A percentile compares a stretch with the other conserved stretches of the same genome.
These are phyloP conservation scores for Drosophila merina DNA, from an alignment of 2,888 invertebrate species.

Conservation along the genomic window DNA sequence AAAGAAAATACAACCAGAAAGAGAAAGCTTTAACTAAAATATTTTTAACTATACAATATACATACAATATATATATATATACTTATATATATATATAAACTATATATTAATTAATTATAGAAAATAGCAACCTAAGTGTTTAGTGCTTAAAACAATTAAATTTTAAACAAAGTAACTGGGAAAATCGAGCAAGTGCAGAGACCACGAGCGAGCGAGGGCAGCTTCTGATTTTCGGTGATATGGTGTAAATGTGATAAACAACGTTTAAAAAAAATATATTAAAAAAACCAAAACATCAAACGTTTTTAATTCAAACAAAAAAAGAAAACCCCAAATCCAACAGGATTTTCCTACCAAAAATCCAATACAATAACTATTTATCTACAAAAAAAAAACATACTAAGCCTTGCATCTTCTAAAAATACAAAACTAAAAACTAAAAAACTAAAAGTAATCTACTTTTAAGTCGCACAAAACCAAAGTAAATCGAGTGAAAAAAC, in stretches of 20 bases:
- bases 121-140: constrained; percentile 45
- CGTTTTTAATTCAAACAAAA: constrained; percentile 60
- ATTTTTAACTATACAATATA: constrained; percentile 73
- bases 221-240: constrained; percentile 80
- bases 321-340: constrained; percentile 18
- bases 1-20: constrained; percentile 23
- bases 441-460: constrained; percentile 34
- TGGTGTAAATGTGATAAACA: constrained; percentile 79
- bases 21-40: constrained; percentile 76
- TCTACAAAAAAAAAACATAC: constrained; percentile 52
- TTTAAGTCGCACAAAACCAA: constrained; percentile 68
- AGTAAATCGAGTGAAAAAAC: constrained; percentile 36
- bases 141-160: constrained; percentile 49
- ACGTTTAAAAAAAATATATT: constrained; percentile 47
- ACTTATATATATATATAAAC: constrained; percentile 33
- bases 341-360: constrained; percentile 53
- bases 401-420: constrained; percentile 70
- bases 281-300: constrained; percentile 26
- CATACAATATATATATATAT: constrained; percentile 49
- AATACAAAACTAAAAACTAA: constrained; percentile 31
- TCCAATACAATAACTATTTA: constrained; percentile 58
- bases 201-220: constrained; percentile 58
- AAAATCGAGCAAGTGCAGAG: constrained; percentile 71
- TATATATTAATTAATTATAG: constrained; percentile 44
- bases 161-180: constrained; percentile 59